Percentiles rank a stretch among this genome's conserved stretches.
Conservation (phyloP, 2,797 vertebrate genomes). For the Eidolon dupreanum region DNA sequence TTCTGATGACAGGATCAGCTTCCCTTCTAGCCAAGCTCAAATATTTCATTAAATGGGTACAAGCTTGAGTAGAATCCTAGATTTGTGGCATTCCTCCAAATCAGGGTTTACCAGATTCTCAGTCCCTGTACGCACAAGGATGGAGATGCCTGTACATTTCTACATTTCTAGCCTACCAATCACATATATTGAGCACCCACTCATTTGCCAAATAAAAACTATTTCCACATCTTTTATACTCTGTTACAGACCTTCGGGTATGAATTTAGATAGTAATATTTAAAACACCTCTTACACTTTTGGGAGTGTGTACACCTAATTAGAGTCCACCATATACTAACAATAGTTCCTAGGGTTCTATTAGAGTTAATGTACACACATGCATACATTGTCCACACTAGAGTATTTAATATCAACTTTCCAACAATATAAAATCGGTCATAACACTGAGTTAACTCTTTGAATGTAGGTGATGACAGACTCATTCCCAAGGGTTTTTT, state of each 20-base stretch:
- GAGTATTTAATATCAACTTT: conserved; percentile 10
- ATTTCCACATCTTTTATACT: background rate
- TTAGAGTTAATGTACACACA: background rate
- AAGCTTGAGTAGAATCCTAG: background rate
- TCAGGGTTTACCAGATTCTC: background rate
- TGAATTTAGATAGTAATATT: background rate
- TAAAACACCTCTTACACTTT: background rate
- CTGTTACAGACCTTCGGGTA: background rate
- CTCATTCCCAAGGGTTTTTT: background rate
- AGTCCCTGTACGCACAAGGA: background rate
- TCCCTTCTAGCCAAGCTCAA: background rate
- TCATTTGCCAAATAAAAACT: background rate
- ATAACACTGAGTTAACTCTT: conserved; percentile 24
- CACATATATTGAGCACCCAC: background rate
- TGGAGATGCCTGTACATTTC: background rate
- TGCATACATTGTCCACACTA: background rate
- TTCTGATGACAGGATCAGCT: background rate
- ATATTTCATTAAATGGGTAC: background rate
- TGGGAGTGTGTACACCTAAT: background rate
- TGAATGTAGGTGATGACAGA: background rate
- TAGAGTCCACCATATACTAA: background rate
- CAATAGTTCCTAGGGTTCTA: background rate
- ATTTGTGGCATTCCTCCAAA: background rate
- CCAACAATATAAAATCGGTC: background rate
- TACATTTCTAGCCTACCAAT: background rate